Evolutionary conservation across 2,797 vertebrate species (phyloP), one percentile per base, ranked within the genome.

Genomic region (Gymnodraco acuticeps): DNA sequence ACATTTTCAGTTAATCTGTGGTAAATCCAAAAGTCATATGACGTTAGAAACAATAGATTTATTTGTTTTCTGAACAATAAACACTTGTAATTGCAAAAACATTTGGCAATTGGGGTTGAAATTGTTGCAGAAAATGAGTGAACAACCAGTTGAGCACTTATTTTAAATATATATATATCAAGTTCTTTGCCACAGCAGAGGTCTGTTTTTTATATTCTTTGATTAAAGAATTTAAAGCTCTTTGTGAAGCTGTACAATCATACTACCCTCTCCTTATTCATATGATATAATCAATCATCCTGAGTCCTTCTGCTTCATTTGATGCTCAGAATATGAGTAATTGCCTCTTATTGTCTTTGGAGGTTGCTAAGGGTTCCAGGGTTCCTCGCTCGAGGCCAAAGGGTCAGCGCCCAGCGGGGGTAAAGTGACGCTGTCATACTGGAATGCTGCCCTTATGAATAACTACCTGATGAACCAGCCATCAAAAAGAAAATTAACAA

Each of bases 271-370:
- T 70, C 77, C 60, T 77, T 73, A 74, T 86, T 85, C 70, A 77
- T 56, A 65, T 81, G 69, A 90, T 85, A 69, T 65, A 84, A 91
- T 90, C 77, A 85, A 89, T 90, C 88, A 88, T 90, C 47, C 78
- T 5, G 64, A 61, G 71, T 23, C 60, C 75, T 90, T 93, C 84
- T 90, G 83, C 83, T 84, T 84, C 78, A 77, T 64, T 92, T 84
- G 76, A 88, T 41, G 70, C 55, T 77, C 80, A 85, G 80, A 92
- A 87, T 92, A 93, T 92, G 87, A 93, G 82, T 90, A 87, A 92
- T 89, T 70, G 86, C 76, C 73, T 78, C 33, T 87, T 79, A 89
- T 92, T 93, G 83, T 93, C 70, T 90, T 81, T 83, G 79, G 74
- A 71, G 31, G 92, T 94, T 94, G 90, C 90, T 64, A 88, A 17